Conservation (phyloP, 64 coral and sea anemone species). For the Montipora capricornis region DNA sequence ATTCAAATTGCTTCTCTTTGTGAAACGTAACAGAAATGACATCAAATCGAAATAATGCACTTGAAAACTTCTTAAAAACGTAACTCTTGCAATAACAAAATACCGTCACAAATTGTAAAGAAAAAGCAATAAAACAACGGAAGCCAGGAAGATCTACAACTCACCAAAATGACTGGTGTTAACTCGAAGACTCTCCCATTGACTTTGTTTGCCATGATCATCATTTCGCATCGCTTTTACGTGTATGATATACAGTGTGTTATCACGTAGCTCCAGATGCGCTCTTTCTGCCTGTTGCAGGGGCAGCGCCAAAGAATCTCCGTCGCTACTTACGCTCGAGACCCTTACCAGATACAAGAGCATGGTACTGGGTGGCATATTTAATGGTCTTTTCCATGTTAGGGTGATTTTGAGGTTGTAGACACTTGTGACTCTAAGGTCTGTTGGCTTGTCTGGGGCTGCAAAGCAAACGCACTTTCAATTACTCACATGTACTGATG, state of each 20-base stretch:
- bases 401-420: neutral
- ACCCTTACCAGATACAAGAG: neutral
- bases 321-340: neutral
- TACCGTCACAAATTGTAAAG: no score
- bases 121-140: neutral
- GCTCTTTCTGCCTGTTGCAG: neutral
- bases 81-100: no score
- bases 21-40: no score
- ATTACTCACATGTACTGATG: neutral
- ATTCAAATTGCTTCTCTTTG: no score
- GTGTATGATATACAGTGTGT: neutral
- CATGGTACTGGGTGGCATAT: neutral
- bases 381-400: conserved; percentile 8
- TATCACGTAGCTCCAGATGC: neutral
- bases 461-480: neutral
- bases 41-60: no score
- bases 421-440: conserved; percentile 23
- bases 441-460: conserved; percentile 28
- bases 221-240: neutral
- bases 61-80: no score
- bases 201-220: neutral
- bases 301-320: neutral
- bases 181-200: neutral
- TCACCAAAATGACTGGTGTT: conserved; percentile 15
- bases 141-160: neutral